A percentile compares a stretch with the other conserved stretches of the same genome.
Evolutionary conservation across 2,113 vertebrate species (phyloP).

Genomic region (Sturnira hondurensis): DNA sequence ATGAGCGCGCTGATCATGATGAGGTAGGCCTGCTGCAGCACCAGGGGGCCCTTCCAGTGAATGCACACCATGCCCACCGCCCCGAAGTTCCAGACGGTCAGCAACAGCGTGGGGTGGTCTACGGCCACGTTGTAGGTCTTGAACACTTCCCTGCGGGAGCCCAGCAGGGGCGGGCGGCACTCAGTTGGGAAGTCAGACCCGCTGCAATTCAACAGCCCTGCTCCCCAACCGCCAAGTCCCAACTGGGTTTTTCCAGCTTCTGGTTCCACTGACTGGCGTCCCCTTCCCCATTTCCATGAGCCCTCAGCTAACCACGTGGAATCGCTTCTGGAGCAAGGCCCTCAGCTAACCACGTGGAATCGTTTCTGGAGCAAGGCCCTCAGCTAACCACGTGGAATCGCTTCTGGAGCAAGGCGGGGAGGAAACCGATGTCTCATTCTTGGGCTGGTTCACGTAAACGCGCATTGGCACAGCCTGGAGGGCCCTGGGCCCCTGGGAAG

Average conservation of each 20-base stretch:
- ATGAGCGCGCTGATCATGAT: constrained; percentile 99
- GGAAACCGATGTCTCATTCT: rapidly evolving
- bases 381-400: no score
- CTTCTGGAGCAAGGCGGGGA: background rate
- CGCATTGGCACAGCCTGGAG: rapidly evolving
- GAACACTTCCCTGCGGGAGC: constrained; percentile 88
- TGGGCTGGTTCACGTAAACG: rapidly evolving
- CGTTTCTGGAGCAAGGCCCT: background rate
- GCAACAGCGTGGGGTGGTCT: constrained; percentile 92
- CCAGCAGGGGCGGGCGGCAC: background rate
- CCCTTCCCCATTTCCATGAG: background rate
- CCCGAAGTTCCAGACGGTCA: constrained; percentile 98
- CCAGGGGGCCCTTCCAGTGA: constrained; percentile 96
- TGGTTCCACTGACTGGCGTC: background rate
- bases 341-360: no score
- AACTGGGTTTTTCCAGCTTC: background rate
- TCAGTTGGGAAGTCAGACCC: background rate
- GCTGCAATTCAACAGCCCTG: no score
- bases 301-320: background rate
- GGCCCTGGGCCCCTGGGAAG: rapidly evolving
- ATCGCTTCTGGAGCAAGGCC: background rate
- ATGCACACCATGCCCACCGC: constrained; percentile 98
- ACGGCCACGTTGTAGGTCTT: constrained; percentile 96
- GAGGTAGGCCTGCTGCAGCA: constrained; percentile 96
- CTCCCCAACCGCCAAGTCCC: background rate